Percentiles rank a stretch among this genome's conserved stretches.
phyloP scores from a whole-genome alignment of 2,113 vertebrate species.

The Antechinus flavipes region DNA sequence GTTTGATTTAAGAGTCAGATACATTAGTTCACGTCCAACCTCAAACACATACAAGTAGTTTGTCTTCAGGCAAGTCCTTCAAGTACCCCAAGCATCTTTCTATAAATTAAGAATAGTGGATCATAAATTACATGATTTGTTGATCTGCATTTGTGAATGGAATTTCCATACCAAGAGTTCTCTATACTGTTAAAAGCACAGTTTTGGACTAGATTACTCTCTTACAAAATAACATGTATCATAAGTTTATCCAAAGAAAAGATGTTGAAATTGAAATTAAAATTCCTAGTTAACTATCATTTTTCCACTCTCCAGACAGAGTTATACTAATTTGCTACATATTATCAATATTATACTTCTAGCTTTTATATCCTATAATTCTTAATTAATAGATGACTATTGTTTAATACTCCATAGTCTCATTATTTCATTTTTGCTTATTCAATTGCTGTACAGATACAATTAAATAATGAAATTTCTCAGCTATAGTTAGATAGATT shows the following conservation, averaged over 20 bases:
- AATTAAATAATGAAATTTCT: constrained; percentile 89
- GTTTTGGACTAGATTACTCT: not conserved
- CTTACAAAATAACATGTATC: not conserved
- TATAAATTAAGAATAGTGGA: too few species aligned
- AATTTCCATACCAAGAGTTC: not conserved
- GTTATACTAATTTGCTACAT: constrained; percentile 49
- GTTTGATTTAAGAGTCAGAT: not conserved
- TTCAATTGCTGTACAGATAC: constrained; percentile 86
- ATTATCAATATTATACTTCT: not conserved
- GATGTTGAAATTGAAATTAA: too few species aligned
- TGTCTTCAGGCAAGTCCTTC: not conserved
- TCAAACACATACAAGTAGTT: not conserved
- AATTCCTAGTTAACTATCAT: not conserved
- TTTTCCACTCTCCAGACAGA: not conserved
- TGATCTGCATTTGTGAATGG: too few species aligned
- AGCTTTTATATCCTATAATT: constrained; percentile 18
- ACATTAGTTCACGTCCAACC: not conserved
- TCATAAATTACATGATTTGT: not conserved
- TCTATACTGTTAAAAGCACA: not conserved
- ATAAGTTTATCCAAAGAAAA: not conserved
- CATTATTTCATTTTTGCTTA: constrained; percentile 65
- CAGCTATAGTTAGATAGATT: constrained; percentile 69
- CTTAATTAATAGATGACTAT: constrained; percentile 66
- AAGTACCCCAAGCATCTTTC: not conserved
- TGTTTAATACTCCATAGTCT: constrained; percentile 73